These are phyloP conservation scores for Mormyrus lacerda DNA, from an alignment of 2,113 vertebrate genomes.

Conservation along the genomic window DNA sequence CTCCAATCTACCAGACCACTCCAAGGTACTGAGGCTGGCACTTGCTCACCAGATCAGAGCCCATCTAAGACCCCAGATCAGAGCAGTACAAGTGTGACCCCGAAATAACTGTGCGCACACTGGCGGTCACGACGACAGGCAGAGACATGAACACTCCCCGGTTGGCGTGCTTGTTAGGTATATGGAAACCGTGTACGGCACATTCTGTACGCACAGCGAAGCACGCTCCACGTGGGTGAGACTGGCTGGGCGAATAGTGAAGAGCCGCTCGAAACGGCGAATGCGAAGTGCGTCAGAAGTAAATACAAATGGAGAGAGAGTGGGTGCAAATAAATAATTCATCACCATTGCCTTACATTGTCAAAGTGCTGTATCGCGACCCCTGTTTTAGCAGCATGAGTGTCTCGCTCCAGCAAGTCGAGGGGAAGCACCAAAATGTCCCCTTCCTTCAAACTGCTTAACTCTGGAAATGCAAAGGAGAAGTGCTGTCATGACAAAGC, in stretches of 20 bases:
- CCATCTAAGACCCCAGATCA: neutral
- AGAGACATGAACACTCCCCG: neutral
- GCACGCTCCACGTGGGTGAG: no score
- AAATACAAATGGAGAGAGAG: neutral
- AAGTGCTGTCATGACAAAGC: neutral
- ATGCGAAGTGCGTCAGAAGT: neutral
- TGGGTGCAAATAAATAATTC: neutral
- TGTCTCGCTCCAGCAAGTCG: slow-evolving; percentile 71
- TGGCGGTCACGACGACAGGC: neutral
- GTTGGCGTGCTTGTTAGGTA: neutral
- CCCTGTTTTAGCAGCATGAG: slow-evolving; percentile 72
- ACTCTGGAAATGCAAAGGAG: slow-evolving; percentile 58
- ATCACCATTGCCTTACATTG: slow-evolving; percentile 56
- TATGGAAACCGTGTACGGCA: neutral
- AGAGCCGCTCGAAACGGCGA: neutral
- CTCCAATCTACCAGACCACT: neutral
- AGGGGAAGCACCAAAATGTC: slow-evolving; percentile 84
- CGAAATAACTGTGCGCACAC: neutral
- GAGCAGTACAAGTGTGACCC: neutral
- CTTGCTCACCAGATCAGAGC: neutral
- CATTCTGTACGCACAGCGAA: neutral
- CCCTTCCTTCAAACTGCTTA: slow-evolving; percentile 62
- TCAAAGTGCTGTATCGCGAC: slow-evolving; percentile 77
- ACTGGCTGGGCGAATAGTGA: neutral
- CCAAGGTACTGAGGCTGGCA: neutral